Evolutionary conservation across 2,797 vertebrate genomes (phyloP).

Genomic region (Crocodylus rhombifer): DNA sequence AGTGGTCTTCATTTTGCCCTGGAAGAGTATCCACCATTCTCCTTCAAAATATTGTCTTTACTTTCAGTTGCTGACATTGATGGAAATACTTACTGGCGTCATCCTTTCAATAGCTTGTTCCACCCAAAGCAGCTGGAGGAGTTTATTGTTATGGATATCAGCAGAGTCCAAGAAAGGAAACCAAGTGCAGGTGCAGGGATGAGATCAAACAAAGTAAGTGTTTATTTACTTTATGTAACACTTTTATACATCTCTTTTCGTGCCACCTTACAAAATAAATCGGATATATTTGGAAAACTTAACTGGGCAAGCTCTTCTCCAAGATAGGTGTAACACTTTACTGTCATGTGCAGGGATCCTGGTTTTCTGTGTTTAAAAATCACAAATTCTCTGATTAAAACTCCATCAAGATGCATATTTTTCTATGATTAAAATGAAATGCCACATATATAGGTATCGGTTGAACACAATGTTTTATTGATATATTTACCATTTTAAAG

Average conservation of each 20-base stretch:
- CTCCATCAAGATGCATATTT: too few species aligned
- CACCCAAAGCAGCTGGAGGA: slow-evolving; percentile 94
- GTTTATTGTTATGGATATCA: slow-evolving; percentile 95
- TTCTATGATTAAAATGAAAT: too few species aligned
- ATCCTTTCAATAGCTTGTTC: slow-evolving; percentile 93
- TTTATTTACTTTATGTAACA: rapidly evolving
- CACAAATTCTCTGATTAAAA: too few species aligned
- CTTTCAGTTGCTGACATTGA: slow-evolving; percentile 94
- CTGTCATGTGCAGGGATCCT: neutral
- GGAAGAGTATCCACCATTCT: neutral
- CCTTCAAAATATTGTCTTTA: neutral
- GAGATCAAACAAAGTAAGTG: slow-evolving; percentile 90
- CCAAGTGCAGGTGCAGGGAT: slow-evolving; percentile 90
- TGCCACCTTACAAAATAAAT: neutral
- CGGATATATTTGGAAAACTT: neutral
- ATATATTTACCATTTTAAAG: too few species aligned
- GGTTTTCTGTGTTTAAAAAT: too few species aligned
- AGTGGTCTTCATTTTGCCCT: neutral
- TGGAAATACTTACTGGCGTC: slow-evolving; percentile 92
- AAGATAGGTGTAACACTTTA: neutral
- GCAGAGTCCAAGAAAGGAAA: slow-evolving; percentile 85
- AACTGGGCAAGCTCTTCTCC: neutral
- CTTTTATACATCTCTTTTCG: neutral
- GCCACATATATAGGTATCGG: too few species aligned
- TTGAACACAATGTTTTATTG: too few species aligned